Evolutionary conservation across 2,113 vertebrate genomes (phyloP).

Genomic region (Melanotaenia duboulayi): DNA sequence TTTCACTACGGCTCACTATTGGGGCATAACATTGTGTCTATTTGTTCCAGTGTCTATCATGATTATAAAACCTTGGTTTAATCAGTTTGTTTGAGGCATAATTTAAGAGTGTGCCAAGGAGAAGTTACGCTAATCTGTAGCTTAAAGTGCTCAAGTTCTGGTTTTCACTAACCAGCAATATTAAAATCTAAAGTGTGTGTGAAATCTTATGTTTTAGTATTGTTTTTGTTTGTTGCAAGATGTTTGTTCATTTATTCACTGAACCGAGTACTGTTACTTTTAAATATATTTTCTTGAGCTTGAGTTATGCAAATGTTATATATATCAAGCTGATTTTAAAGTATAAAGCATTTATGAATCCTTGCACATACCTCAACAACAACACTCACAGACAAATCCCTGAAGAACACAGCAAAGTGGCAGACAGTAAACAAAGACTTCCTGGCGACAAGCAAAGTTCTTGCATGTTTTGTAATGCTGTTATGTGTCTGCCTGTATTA

Average conservation of each 20-base stretch:
- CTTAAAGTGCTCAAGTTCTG: neutral
- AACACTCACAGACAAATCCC: neutral
- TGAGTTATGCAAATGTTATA: neutral
- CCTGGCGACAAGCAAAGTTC: neutral
- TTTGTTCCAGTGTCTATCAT: neutral
- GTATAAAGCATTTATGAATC: neutral
- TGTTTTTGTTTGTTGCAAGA: neutral
- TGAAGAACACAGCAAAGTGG: neutral
- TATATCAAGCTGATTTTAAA: neutral
- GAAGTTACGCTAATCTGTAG: neutral
- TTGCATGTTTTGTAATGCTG: neutral
- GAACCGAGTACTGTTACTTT: neutral
- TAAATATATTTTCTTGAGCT: neutral
- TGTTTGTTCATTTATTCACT: neutral
- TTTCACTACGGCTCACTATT: constrained; percentile 16
- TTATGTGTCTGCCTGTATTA: neutral
- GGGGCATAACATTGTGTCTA: constrained; percentile 45
- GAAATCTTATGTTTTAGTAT: too few relatives aligned
- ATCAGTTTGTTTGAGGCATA: too few relatives aligned
- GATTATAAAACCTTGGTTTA: neutral
- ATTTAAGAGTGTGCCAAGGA: too few relatives aligned
- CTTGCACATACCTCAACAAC: neutral
- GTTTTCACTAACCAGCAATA: too few relatives aligned
- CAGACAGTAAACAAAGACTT: neutral
- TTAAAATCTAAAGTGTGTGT: neutral